Percentiles rank a stretch among this genome's conserved stretches.
Evolutionary conservation across 2,797 vertebrate species (phyloP).

Genomic region (Choloepus didactylus): DNA sequence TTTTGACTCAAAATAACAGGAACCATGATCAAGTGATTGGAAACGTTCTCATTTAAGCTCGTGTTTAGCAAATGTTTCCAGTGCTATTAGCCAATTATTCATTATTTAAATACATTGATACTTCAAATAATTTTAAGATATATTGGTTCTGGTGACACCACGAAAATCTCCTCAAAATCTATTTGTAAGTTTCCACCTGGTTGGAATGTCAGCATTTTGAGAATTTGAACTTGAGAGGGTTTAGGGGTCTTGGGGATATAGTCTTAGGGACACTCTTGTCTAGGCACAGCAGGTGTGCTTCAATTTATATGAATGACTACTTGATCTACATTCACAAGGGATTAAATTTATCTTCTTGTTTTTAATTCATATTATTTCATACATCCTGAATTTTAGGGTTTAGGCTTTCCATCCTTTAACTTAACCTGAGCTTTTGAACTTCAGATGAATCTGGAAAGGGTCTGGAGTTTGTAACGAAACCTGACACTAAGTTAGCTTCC

Average conservation of each 20-base stretch:
- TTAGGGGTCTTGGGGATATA: neutral
- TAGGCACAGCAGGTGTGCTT: slow-evolving; percentile 64
- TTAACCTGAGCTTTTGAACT: slow-evolving; percentile 68
- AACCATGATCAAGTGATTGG: neutral
- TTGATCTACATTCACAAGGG: neutral
- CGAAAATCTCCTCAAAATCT: slow-evolving; percentile 55
- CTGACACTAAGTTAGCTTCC: slow-evolving; percentile 37
- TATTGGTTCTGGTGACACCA: slow-evolving; percentile 20
- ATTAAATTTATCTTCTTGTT: slow-evolving; percentile 75
- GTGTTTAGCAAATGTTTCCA: slow-evolving; percentile 28
- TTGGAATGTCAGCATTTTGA: slow-evolving; percentile 39
- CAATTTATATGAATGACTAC: neutral
- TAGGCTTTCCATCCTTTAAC: neutral
- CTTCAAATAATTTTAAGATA: slow-evolving; percentile 60
- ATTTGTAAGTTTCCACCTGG: neutral
- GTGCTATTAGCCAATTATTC: neutral
- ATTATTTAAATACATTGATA: slow-evolving; percentile 24
- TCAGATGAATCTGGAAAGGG: slow-evolving; percentile 55
- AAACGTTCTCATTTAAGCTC: slow-evolving; percentile 40
- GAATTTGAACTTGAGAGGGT: neutral
- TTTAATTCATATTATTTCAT: slow-evolving; percentile 44
- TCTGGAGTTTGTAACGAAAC: slow-evolving; percentile 52
- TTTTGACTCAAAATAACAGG: slow-evolving; percentile 73
- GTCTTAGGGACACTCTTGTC: slow-evolving; percentile 60
- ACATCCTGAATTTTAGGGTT: neutral